Conservation (phyloP, 2,888 invertebrate species). For the Perithous albicinctus region DNA sequence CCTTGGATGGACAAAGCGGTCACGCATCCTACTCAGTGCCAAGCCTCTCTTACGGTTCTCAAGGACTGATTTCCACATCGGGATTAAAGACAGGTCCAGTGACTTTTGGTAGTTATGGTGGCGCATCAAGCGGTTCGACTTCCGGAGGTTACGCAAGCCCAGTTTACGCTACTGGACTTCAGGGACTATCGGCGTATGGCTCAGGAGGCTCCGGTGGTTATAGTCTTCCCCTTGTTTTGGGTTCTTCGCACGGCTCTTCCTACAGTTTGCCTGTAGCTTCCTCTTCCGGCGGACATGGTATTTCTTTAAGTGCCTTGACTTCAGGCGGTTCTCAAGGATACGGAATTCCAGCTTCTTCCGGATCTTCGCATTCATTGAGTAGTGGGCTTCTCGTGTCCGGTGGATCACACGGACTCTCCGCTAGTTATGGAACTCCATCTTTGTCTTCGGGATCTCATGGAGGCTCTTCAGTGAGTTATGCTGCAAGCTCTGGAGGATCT, state of each 20-base stretch:
- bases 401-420: slow-evolving; percentile 47
- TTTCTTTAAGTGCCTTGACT: slow-evolving; percentile 66
- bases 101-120: slow-evolving; percentile 76
- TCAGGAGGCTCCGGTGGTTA: slow-evolving; percentile 70
- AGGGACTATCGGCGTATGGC: slow-evolving; percentile 76
- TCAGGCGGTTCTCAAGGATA: slow-evolving; percentile 67
- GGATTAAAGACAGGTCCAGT: slow-evolving; percentile 80
- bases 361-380: slow-evolving; percentile 71
- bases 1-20: slow-evolving; percentile 63
- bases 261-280: slow-evolving; percentile 8
- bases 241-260: slow-evolving; percentile 69
- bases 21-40: slow-evolving; percentile 71
- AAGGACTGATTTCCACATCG: slow-evolving; percentile 69
- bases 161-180: slow-evolving; percentile 73
- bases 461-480: slow-evolving; percentile 38
- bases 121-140: slow-evolving; percentile 45
- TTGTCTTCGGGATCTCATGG: slow-evolving; percentile 67
- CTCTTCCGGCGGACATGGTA: slow-evolving; percentile 66
- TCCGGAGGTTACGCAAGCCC: slow-evolving; percentile 67
- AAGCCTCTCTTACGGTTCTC: slow-evolving; percentile 59
- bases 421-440: slow-evolving; percentile 47
- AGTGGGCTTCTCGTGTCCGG: slow-evolving; percentile 75
- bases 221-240: slow-evolving; percentile 73
- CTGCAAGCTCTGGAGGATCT: slow-evolving; percentile 42
- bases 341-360: slow-evolving; percentile 65